phyloP scores from a whole-genome alignment of 2,797 vertebrate species.

The Galagoides demidoff region DNA sequence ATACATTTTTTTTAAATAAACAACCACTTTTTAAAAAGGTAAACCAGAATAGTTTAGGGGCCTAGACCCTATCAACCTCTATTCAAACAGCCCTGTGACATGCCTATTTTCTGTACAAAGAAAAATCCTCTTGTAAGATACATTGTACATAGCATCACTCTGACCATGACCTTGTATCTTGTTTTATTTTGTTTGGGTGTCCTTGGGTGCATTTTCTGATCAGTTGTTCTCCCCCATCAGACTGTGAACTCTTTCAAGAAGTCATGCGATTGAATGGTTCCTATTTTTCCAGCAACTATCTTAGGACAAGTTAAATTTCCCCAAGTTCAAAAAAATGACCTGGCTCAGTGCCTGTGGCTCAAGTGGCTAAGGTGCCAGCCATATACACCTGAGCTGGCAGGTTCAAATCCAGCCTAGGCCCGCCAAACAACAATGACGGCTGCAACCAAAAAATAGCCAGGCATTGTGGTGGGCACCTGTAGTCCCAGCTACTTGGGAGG shows the following conservation, averaged over 20 bases:
- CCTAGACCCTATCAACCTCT: too few species aligned
- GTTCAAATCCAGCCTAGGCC: too few species aligned
- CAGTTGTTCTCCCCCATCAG: background rate
- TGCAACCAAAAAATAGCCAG: too few species aligned
- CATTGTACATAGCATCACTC: rapidly evolving
- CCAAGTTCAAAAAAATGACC: background rate
- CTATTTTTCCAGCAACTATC: background rate
- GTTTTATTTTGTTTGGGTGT: background rate
- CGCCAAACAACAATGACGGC: too few species aligned
- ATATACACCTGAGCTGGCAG: too few species aligned
- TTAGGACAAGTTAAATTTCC: background rate
- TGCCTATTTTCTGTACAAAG: background rate
- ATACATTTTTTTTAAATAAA: background rate
- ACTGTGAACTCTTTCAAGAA: background rate
- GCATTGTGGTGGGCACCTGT: too few species aligned
- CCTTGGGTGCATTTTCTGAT: background rate
- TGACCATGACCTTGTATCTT: rapidly evolving
- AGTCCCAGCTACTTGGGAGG: too few species aligned
- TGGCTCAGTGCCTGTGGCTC: too few species aligned
- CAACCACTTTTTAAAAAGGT: background rate
- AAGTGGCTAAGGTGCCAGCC: too few species aligned
- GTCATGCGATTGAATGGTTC: background rate
- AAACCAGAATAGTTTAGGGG: background rate
- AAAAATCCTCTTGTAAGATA: background rate
- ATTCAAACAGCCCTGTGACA: background rate